Base-by-base conservation (phyloP, 2,113 vertebrate species). In the Mustela lutreola region DNA sequence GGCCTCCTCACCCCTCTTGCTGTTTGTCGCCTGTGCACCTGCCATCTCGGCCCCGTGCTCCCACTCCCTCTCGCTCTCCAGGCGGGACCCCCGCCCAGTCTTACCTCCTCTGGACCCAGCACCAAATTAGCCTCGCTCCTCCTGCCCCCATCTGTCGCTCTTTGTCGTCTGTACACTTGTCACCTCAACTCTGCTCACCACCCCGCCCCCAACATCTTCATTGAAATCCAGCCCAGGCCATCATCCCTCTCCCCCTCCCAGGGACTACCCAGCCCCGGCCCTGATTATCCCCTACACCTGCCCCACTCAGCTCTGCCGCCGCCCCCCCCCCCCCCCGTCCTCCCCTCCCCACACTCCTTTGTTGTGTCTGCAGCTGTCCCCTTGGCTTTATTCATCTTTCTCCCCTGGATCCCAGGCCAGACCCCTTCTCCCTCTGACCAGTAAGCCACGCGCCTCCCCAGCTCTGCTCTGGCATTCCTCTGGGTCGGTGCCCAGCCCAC, bases 381-480 rank as follows among this genome's bases (percentile, higher is more conserved):
- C 36, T 22, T 4, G 1, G 33, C 82, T 42, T 71, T 53, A 11
- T 70, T 92, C 86, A 60, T 28, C 60, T 42, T 73, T 80, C 71
- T 85, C 39, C 81, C 63, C 42, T 67, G 28, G 39, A 97, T 80
- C 82, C 98, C 98, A 76, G 97, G 98, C 95, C 98, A 39, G 53
- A 73, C 62, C 56, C 98, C 84, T 89, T 98, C 98, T 86, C 97
- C 98, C 84, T 98, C 98, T 71, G 94, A 67, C 97, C 95, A 53
- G 93, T 80, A 62, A 50, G 48, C 80, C 93, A n/a, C 87, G 96
- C 4, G 42, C 42, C 81, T 96, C 97, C 53, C 91, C 97, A 0
- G 58, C 73, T 97, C 80, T 24, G 76, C n/a, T 16, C 58, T 70
- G 78, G 26, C 76, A 8, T 36, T 50, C 50, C 48, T 58, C 15